Conservation (phyloP, 2,888 invertebrate species). For the Rhorus exstirpatorius region DNA sequence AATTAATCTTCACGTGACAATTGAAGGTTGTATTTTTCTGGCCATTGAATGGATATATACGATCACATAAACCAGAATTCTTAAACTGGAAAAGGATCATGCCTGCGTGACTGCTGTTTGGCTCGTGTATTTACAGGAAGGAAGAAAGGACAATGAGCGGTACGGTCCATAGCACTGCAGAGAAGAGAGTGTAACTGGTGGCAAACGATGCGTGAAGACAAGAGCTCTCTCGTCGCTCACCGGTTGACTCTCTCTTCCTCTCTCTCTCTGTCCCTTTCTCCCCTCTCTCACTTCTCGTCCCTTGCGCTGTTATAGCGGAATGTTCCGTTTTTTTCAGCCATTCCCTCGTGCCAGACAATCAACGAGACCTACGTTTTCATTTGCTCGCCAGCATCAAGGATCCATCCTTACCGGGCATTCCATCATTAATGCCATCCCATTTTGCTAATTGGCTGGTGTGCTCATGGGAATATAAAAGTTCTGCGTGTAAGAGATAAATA, state of each 20-base stretch:
- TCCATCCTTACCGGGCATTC: conserved; percentile 71
- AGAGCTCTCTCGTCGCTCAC: conserved; percentile 66
- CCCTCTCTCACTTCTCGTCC: conserved; percentile 45
- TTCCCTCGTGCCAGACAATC: conserved; percentile 73
- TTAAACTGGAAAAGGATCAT: conserved; percentile 29
- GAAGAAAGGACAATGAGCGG: conserved; percentile 56
- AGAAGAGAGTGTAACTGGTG: conserved; percentile 66
- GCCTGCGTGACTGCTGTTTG: conserved; percentile 11
- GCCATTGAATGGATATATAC: conserved; percentile 19
- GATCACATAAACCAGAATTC: conserved; percentile 29
- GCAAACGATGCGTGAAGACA: conserved; percentile 70
- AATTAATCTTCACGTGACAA: not conserved
- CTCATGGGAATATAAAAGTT: conserved; percentile 71
- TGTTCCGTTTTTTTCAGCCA: conserved; percentile 72
- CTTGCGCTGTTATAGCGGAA: conserved; percentile 69
- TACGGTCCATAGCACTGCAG: conserved; percentile 59
- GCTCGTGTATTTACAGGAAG: conserved; percentile 43
- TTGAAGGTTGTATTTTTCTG: conserved; percentile 5
- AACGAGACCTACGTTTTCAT: conserved; percentile 72
- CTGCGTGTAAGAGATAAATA: conserved; percentile 24
- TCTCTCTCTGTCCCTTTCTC: conserved; percentile 20
- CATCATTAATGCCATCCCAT: conserved; percentile 74
- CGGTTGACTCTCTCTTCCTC: conserved; percentile 65
- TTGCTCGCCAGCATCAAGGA: conserved; percentile 65
- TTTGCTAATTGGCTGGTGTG: conserved; percentile 74